Evolutionary conservation across 2,888 invertebrate genomes (phyloP), one percentile per base, ranked within the genome.

Genomic region (Theristus sp.): DNA sequence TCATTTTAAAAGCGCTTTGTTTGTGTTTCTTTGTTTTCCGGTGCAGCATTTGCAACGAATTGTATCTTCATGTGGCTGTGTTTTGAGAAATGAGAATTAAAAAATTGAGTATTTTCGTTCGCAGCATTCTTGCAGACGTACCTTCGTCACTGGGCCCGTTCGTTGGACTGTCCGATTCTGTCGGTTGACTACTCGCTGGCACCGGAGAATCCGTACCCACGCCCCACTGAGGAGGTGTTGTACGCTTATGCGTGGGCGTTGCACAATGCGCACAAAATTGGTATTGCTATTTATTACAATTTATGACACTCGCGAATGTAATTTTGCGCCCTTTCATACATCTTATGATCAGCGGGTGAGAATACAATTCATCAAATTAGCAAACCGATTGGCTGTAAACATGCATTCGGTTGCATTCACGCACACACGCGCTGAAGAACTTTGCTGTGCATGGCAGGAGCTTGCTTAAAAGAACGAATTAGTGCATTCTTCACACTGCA

Each of bases 101-200:
- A n/a, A n/a, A n/a, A n/a, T n/a, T n/a, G 10, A 56, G 22, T 56
- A n/a, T 25, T 6, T 22, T n/a, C 3, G 10, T 13, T 25, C 20
- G 24, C 49, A 20, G 17, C 29, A 52, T 25, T 38, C 27, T 62
- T 67, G 62, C 52, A 71, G 68, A 68, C 86, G 0, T 98, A 96
- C 75, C 79, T 98, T 10, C 80, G 91, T 6, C 84, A 86, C 61
- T 98, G 96, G 96, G 90, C 93, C 0, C 81, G 84, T 58, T 82
- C 83, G 22, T 75, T 90, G 3, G 83, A 85, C 65, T 83, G 87
- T 60, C 94, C 96, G 0, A 87, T 98, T 67, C 76, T 98, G 1
- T 91, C 91, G 0, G 82, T 98, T 54, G 96, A 98, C 77, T 98
- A 98, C 74, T 91, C 91, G 64, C 78, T 98, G 61, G 89, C 96